phyloP scores from a whole-genome alignment of 2,797 vertebrate genomes.

The Peromyscus melanophrys region DNA sequence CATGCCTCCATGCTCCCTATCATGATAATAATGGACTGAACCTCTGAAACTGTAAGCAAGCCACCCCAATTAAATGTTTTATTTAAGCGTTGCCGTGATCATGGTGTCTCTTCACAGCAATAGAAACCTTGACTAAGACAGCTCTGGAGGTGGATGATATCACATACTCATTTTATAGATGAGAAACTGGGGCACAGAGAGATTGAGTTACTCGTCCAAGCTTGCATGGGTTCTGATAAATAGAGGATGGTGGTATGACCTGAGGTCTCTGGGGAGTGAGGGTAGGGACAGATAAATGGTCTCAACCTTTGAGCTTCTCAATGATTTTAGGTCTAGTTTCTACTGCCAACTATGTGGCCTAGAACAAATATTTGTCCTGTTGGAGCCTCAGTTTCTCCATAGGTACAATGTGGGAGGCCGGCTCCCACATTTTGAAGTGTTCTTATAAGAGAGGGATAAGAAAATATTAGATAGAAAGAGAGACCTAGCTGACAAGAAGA shows the following conservation, averaged over 20 bases:
- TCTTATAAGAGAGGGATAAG: no score
- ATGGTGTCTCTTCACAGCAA: not conserved
- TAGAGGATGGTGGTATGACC: not conserved
- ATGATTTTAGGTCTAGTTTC: not conserved
- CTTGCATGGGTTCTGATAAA: not conserved
- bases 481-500: no score
- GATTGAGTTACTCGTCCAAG: not conserved
- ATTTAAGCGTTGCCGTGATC: not conserved
- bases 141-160: not conserved
- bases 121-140: not conserved
- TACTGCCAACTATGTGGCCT: not conserved
- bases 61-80: not conserved
- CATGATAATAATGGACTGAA: not conserved
- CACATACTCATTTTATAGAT: not conserved
- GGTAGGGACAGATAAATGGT: not conserved
- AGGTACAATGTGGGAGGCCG: not conserved
- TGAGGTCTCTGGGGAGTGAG: not conserved
- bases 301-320: not conserved
- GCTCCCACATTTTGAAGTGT: no score
- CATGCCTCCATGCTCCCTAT: not conserved
- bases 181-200: not conserved
- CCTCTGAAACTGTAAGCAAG: not conserved
- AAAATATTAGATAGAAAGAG: no score
- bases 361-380: not conserved
- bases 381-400: not conserved